Conservation (phyloP, 2,797 vertebrate genomes). For the Sebastolobus alascanus region DNA sequence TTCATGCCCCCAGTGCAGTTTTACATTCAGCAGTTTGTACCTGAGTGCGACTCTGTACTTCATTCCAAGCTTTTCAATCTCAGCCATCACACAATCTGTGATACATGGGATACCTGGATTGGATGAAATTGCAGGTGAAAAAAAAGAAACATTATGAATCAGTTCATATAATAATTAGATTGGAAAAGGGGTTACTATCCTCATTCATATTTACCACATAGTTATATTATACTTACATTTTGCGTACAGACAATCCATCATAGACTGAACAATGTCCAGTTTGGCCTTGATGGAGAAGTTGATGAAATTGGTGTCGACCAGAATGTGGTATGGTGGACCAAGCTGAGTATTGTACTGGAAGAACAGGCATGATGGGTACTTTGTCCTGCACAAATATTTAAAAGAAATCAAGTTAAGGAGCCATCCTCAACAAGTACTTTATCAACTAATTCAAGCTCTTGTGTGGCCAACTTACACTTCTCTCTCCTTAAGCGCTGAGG, state of each 20-base stretch:
- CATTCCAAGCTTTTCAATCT: conserved; percentile 98
- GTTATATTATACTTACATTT: conserved; percentile 89
- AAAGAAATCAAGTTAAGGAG: conserved; percentile 43
- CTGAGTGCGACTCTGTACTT: conserved; percentile 97
- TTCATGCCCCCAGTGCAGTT: not conserved
- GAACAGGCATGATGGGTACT: conserved; percentile 96
- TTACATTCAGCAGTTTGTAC: conserved; percentile 63
- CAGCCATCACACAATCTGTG: conserved; percentile 99
- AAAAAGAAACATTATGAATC: not conserved
- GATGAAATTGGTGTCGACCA: conserved; percentile 98
- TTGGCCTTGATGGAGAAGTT: conserved; percentile 99
- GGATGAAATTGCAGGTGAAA: conserved; percentile 15
- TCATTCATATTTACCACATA: not conserved
- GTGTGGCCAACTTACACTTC: conserved; percentile 88
- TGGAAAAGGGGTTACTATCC: not conserved
- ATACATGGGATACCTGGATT: conserved; percentile 96
- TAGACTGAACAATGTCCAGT: conserved; percentile 96
- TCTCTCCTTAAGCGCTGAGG: conserved; percentile 90
- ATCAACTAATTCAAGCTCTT: not conserved
- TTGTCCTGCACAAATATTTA: conserved; percentile 82
- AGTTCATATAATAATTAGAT: not conserved
- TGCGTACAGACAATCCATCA: conserved; percentile 99
- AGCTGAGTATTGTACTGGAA: conserved; percentile 99
- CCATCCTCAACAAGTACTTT: not conserved
- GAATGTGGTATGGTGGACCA: conserved; percentile 95